phyloP scores from a whole-genome alignment of 2,797 vertebrate genomes.

The Mormyrops attenuatus region DNA sequence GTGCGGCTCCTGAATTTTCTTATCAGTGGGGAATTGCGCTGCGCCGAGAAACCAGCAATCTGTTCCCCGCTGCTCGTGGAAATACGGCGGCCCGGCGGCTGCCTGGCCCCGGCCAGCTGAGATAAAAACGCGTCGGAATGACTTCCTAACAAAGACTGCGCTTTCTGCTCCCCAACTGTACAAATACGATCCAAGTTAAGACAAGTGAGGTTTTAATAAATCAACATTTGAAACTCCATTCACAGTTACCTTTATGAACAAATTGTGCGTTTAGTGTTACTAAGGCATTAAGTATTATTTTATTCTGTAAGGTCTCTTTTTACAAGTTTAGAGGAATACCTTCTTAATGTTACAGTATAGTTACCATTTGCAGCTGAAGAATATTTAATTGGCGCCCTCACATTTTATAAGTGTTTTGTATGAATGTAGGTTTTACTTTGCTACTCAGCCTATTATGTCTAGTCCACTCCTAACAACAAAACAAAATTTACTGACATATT shows the following conservation, averaged over 20 bases:
- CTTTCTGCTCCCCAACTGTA: background rate
- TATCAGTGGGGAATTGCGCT: conserved; percentile 48
- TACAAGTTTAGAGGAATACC: background rate
- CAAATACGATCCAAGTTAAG: background rate
- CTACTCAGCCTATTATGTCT: background rate
- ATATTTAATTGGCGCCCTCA: background rate
- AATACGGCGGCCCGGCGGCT: conserved; percentile 40
- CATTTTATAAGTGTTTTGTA: background rate
- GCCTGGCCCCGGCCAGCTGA: conserved; percentile 35
- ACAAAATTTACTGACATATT: background rate
- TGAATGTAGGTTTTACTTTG: background rate
- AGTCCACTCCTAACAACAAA: background rate
- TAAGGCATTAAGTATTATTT: background rate
- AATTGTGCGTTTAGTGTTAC: background rate
- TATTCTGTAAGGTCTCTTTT: background rate
- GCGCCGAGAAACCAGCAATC: conserved; percentile 44
- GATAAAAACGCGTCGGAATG: conserved; percentile 37
- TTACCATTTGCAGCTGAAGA: background rate
- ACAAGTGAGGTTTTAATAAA: background rate
- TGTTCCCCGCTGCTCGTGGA: conserved; percentile 48
- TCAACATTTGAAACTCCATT: background rate
- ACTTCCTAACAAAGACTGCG: conserved; percentile 61
- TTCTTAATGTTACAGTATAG: background rate
- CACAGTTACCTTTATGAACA: background rate
- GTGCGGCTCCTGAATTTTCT: conserved; percentile 44